Conservation (phyloP, 2,888 invertebrate species). For the Eupithecia dodoneata region DNA sequence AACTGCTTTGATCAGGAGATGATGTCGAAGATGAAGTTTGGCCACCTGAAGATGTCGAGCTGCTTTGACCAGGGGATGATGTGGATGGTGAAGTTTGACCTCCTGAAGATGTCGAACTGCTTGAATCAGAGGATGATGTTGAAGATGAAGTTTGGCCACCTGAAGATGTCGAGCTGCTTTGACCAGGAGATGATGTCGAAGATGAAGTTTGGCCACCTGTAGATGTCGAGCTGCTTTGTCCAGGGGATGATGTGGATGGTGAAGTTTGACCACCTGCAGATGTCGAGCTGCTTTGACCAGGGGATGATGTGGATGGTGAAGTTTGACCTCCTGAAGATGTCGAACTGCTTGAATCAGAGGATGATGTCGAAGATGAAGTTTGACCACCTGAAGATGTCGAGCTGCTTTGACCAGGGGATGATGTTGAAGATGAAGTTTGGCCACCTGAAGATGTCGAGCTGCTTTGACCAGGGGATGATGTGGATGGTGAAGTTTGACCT, state of each 20-base stretch:
- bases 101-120: background rate
- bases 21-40: background rate
- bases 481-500: background rate
- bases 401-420: background rate
- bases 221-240: background rate
- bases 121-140: background rate
- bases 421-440: background rate
- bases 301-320: background rate
- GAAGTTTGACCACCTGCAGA: background rate
- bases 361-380: background rate
- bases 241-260: background rate
- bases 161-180: background rate
- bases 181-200: background rate
- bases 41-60: background rate
- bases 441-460: background rate
- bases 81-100: background rate
- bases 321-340: background rate
- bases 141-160: background rate
- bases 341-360: too few species aligned
- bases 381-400: background rate
- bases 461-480: background rate
- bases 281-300: background rate
- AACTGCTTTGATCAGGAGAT: background rate
- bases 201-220: background rate
- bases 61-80: background rate